phyloP scores from a whole-genome alignment of 2,797 vertebrate genomes.

The Anguilla marmorata region DNA sequence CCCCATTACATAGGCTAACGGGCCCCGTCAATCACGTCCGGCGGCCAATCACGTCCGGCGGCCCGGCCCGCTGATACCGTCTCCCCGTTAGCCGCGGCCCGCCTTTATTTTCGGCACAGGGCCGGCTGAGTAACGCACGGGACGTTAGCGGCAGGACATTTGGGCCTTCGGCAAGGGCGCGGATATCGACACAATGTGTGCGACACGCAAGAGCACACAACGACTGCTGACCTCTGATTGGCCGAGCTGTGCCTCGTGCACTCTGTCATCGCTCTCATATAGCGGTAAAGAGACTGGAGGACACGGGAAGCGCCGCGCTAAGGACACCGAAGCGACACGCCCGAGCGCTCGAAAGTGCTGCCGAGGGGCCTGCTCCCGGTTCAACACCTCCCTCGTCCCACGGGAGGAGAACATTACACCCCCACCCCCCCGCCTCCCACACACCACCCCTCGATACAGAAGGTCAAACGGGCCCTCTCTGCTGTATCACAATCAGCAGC shows the following conservation, averaged over 20 bases:
- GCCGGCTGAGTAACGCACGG: neutral
- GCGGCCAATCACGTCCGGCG: too few species aligned
- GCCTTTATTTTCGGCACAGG: neutral
- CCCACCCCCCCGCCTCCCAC: neutral
- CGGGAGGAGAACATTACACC: neutral
- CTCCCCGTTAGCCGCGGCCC: neutral
- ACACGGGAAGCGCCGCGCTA: neutral
- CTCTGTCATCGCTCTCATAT: neutral
- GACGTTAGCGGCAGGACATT: neutral
- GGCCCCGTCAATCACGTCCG: neutral
- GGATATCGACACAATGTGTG: neutral
- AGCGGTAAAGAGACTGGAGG: neutral
- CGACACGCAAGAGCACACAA: too few species aligned
- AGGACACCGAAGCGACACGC: neutral
- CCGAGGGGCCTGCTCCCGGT: neutral
- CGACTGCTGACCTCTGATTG: neutral
- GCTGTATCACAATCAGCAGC: constrained; percentile 1
- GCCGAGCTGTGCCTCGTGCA: too few species aligned
- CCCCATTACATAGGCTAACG: neutral
- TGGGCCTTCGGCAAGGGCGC: neutral
- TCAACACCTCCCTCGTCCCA: neutral
- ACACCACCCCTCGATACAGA: neutral
- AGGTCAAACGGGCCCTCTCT: neutral
- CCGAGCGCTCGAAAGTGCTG: neutral
- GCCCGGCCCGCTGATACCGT: neutral